Conservation (phyloP, 2,888 invertebrate species). For the Tanytarsus gracilentus region DNA sequence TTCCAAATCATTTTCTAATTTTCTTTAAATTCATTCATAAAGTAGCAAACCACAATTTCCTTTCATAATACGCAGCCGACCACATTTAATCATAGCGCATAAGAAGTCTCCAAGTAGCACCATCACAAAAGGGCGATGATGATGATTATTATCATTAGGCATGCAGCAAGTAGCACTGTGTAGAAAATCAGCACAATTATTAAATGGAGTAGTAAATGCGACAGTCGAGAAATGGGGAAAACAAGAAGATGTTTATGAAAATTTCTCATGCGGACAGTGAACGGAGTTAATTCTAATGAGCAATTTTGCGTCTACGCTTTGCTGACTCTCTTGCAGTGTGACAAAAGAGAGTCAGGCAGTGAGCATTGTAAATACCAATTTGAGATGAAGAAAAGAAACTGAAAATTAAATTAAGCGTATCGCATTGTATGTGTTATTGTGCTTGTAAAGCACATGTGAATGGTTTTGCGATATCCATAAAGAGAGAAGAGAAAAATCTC, state of each 20-base stretch:
- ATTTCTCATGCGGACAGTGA: conserved; percentile 16
- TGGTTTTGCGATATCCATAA: neutral
- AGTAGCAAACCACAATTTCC: too few relatives aligned
- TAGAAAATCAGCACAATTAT: conserved; percentile 23
- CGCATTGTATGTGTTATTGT: conserved; percentile 1
- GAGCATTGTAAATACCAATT: neutral
- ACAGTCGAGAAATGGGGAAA: neutral
- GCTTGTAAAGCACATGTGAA: too few relatives aligned
- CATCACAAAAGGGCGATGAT: neutral
- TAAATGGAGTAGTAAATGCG: conserved; percentile 20
- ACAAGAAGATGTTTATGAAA: conserved; percentile 5
- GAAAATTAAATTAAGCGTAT: conserved; percentile 5
- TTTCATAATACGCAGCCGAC: too few relatives aligned
- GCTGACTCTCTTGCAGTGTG: conserved; percentile 3
- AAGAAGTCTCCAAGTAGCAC: neutral
- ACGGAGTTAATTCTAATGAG: conserved; percentile 18
- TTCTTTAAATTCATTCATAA: too few relatives aligned
- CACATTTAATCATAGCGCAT: too few relatives aligned
- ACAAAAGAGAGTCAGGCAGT: neutral
- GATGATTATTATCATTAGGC: neutral
- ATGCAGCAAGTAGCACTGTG: too few relatives aligned
- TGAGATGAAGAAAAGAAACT: neutral
- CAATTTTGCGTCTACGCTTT: conserved; percentile 11
- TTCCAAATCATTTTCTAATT: too few relatives aligned
- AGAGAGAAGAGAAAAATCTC: neutral